These are phyloP conservation scores for Spea bombifrons DNA, from an alignment of 2,113 vertebrate genomes.

Conservation along the genomic window DNA sequence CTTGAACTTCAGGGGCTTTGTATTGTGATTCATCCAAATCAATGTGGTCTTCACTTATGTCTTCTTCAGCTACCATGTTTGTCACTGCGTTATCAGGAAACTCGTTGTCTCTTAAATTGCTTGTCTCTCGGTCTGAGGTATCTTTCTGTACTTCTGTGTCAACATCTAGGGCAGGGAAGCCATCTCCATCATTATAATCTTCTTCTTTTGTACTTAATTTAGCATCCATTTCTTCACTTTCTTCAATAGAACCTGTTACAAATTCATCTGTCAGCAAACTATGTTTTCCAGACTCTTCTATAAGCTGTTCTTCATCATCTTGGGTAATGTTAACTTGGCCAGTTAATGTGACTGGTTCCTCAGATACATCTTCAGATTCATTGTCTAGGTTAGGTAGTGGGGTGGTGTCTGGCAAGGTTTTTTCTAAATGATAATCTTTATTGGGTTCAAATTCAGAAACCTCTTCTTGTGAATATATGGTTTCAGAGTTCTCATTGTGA, in stretches of 20 bases:
- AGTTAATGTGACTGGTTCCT: background rate
- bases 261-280: background rate
- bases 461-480: slow-evolving; percentile 18
- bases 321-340: background rate
- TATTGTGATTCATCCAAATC: background rate
- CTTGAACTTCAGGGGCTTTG: too few species aligned
- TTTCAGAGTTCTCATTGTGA: slow-evolving; percentile 3
- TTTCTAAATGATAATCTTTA: slow-evolving; percentile 55
- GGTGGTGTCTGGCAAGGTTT: slow-evolving; percentile 59
- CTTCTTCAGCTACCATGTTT: background rate
- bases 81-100: too few species aligned
- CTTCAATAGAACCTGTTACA: background rate
- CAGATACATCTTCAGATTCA: background rate
- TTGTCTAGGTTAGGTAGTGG: slow-evolving; percentile 52
- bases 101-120: background rate
- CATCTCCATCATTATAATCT: background rate
- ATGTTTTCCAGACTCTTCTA: background rate
- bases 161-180: background rate
- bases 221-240: background rate
- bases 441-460: rapidly evolving
- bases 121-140: background rate
- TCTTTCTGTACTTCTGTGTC: background rate
- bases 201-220: too few species aligned
- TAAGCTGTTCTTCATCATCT: background rate
- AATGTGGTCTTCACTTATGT: background rate